phyloP scores from a whole-genome alignment of 2,888 invertebrate genomes.

The Patella depressa region DNA sequence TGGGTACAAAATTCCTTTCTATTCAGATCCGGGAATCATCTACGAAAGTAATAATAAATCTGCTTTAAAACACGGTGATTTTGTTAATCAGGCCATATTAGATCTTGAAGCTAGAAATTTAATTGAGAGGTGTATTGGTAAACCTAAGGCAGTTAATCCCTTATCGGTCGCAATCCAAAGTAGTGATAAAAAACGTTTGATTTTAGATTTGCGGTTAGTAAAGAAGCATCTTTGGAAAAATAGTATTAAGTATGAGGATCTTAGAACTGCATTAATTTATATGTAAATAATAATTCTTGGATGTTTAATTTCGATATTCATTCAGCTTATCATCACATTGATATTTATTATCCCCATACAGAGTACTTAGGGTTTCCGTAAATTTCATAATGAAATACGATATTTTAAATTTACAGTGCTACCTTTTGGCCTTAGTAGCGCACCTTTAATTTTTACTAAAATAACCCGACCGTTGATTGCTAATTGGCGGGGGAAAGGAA shows the following conservation, averaged over 20 bases:
- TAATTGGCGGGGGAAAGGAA: background rate
- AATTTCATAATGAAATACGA: background rate
- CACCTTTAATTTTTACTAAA: background rate
- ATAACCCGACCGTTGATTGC: background rate
- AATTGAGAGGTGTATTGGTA: background rate
- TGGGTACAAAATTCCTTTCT: background rate
- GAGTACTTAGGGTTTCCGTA: background rate
- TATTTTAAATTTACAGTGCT: background rate
- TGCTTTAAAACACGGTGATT: background rate
- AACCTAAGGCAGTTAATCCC: background rate
- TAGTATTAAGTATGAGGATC: too few species aligned
- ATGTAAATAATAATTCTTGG: too few species aligned
- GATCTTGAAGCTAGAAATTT: background rate
- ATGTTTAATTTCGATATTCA: too few species aligned
- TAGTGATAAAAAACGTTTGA: too few species aligned
- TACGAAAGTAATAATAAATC: background rate
- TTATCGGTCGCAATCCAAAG: background rate
- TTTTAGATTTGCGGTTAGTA: too few species aligned
- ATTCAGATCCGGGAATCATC: background rate
- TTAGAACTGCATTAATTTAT: too few species aligned
- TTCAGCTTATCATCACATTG: background rate
- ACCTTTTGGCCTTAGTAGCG: background rate
- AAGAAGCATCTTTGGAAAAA: too few species aligned
- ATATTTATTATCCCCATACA: background rate
- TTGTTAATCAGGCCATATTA: background rate